These are phyloP conservation scores for Ptychobarbus kaznakovi DNA, from an alignment of 2,797 vertebrate species.

Conservation along the genomic window DNA sequence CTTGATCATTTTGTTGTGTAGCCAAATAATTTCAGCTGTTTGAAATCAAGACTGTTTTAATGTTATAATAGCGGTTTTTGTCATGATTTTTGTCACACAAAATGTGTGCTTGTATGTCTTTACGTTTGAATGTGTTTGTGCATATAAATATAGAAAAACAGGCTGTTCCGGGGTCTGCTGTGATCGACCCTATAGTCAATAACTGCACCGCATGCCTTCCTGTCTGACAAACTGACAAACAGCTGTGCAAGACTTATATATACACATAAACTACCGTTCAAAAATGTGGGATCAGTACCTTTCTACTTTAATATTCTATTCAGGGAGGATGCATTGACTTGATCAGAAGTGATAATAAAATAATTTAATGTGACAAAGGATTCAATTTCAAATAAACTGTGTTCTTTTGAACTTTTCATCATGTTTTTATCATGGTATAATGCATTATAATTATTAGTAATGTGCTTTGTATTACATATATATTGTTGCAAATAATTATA, in stretches of 20 bases:
- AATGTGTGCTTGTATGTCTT: neutral
- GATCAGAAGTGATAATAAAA: neutral
- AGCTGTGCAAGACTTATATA: conserved; percentile 14
- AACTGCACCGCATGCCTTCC: conserved; percentile 11
- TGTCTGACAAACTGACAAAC: conserved; percentile 25
- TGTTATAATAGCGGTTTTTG: neutral
- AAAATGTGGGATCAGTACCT: neutral
- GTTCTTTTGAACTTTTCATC: neutral
- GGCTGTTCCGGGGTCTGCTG: conserved; percentile 32
- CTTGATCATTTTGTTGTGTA: neutral
- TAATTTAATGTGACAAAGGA: neutral
- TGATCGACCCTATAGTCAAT: conserved; percentile 37
- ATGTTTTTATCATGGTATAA: neutral
- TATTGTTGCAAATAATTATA: neutral
- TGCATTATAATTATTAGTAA: neutral
- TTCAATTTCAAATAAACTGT: neutral
- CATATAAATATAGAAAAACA: conserved; percentile 10
- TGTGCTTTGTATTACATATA: neutral
- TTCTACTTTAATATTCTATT: neutral
- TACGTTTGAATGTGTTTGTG: conserved; percentile 11
- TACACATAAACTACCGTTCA: neutral
- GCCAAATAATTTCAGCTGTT: neutral
- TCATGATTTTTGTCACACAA: neutral
- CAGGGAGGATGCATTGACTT: neutral
- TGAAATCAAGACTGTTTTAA: neutral